These are phyloP conservation scores for Sternarchorhynchus goeldii DNA, from an alignment of 2,797 vertebrate species.

Conservation along the genomic window DNA sequence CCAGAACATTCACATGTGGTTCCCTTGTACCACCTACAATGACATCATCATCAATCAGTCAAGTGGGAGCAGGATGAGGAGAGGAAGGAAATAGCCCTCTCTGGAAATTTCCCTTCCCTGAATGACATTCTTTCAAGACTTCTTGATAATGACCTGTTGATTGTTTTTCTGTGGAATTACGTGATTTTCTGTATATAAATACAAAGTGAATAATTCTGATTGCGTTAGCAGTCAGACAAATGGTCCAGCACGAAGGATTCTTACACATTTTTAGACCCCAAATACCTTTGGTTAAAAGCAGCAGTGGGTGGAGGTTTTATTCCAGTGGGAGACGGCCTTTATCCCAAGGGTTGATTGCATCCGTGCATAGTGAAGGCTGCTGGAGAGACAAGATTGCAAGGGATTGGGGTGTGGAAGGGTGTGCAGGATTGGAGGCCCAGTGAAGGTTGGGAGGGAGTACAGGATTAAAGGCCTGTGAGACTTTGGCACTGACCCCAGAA, in stretches of 20 bases:
- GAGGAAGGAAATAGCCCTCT: constrained; percentile 54
- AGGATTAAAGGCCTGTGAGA: constrained; percentile 24
- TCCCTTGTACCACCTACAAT: constrained; percentile 46
- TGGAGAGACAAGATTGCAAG: constrained; percentile 50
- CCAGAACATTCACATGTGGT: constrained; percentile 1
- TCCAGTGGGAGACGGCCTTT: constrained; percentile 20
- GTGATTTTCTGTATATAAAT: constrained; percentile 55
- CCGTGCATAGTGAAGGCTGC: constrained; percentile 42
- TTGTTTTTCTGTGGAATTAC: constrained; percentile 60
- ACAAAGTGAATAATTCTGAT: constrained; percentile 51
- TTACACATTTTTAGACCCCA: background rate
- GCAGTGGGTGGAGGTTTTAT: background rate
- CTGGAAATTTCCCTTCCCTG: constrained; percentile 60
- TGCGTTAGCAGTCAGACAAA: constrained; percentile 25
- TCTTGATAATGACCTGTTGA: constrained; percentile 61
- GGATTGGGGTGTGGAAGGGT: constrained; percentile 49
- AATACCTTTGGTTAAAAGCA: constrained; percentile 35
- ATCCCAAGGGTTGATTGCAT: constrained; percentile 56
- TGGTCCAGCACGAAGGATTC: constrained; percentile 13
- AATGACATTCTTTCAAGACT: constrained; percentile 64
- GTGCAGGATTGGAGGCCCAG: constrained; percentile 42
- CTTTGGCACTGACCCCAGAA: constrained; percentile 60
- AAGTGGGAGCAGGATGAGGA: constrained; percentile 45
- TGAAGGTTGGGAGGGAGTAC: background rate
- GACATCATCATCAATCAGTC: constrained; percentile 61